phyloP scores from a whole-genome alignment of 2,888 invertebrate species.

The Scaptodrosophila latifasciaeformis region DNA sequence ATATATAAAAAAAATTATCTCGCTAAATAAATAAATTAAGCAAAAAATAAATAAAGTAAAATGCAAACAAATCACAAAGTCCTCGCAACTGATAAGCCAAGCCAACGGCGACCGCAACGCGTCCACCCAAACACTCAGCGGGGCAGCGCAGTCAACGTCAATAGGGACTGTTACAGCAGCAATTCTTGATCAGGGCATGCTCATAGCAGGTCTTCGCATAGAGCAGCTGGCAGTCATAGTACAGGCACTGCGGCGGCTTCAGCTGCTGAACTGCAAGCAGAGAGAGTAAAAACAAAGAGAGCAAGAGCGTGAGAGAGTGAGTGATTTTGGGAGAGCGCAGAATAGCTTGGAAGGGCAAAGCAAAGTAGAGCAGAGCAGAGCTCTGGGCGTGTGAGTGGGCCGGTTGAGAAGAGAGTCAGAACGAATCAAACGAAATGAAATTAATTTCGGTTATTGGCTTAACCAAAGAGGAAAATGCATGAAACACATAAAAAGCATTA shows the following conservation, averaged over 20 bases:
- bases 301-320: too few species aligned
- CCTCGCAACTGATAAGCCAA: not conserved
- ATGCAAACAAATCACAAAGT: not conserved
- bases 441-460: too few species aligned
- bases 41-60: not conserved
- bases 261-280: constrained; percentile 14
- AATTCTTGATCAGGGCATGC: constrained; percentile 82
- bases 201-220: constrained; percentile 85
- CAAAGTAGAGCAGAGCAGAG: too few species aligned
- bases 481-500: too few species aligned
- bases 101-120: not conserved
- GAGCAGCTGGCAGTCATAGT: constrained; percentile 82
- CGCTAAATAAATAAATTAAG: constrained; percentile 10
- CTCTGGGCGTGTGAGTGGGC: too few species aligned
- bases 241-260: constrained; percentile 77
- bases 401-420: too few species aligned
- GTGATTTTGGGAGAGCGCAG: too few species aligned
- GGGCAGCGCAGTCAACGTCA: constrained; percentile 12
- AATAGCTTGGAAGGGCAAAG: too few species aligned
- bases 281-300: too few species aligned
- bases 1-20: constrained; percentile 5
- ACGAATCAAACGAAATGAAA: too few species aligned
- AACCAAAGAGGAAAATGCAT: too few species aligned
- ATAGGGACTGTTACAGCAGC: constrained; percentile 81
- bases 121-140: too few species aligned